These are phyloP conservation scores for Columba livia DNA, from an alignment of 2,113 vertebrate species.

Conservation along the genomic window DNA sequence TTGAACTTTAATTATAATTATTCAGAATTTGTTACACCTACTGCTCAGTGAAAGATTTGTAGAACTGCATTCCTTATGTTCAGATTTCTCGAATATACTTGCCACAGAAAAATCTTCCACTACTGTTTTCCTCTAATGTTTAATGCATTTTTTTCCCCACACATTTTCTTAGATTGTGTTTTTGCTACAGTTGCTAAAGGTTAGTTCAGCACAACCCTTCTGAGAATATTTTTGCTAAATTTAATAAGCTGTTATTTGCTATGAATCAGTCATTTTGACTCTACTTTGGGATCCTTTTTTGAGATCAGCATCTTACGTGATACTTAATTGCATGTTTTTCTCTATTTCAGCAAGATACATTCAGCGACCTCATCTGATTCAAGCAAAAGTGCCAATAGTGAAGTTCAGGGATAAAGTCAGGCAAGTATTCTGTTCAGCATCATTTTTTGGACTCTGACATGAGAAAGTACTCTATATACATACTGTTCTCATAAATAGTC, in stretches of 20 bases:
- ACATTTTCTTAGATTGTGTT: not conserved
- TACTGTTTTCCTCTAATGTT: not conserved
- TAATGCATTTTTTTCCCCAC: not conserved
- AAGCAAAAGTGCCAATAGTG: conserved; percentile 96
- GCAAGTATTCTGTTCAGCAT: conserved; percentile 70
- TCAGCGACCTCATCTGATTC: conserved; percentile 89
- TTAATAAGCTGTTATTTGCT: not conserved
- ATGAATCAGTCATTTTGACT: not conserved
- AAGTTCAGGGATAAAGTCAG: conserved; percentile 95
- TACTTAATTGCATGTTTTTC: not conserved
- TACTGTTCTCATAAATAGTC: not conserved
- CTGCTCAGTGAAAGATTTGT: not conserved
- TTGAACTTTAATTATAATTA: not conserved
- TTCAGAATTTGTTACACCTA: not conserved
- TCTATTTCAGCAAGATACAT: conserved; percentile 80
- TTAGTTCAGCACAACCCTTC: not conserved
- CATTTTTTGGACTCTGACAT: not conserved
- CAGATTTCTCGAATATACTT: not conserved
- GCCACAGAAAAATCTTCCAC: not conserved
- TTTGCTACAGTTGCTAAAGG: not conserved
- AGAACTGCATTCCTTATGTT: not conserved
- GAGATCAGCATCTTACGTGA: not conserved
- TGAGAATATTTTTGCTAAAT: not conserved
- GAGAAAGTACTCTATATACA: not conserved
- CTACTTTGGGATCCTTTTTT: not conserved